phyloP scores from a whole-genome alignment of 2,888 invertebrate species.

The Spodoptera littoralis region DNA sequence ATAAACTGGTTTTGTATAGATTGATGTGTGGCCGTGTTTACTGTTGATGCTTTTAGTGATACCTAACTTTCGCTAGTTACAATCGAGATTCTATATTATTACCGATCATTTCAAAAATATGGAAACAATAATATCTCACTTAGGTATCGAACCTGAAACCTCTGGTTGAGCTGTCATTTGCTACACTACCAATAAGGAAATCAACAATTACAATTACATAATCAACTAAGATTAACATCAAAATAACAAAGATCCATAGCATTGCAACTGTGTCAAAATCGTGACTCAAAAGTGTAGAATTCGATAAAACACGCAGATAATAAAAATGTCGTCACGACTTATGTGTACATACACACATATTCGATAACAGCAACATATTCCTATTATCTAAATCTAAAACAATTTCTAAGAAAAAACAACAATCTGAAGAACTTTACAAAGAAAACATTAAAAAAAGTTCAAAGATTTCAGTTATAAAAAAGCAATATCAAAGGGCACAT shows the following conservation, averaged over 20 bases:
- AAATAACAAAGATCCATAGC: not conserved
- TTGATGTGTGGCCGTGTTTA: no score
- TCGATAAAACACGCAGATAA: conserved; percentile 9
- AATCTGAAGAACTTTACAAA: not conserved
- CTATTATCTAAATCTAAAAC: no score
- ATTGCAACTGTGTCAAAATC: conserved; percentile 17
- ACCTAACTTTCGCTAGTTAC: no score
- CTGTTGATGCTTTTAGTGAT: no score
- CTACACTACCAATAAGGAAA: not conserved
- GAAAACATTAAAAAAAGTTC: conserved; percentile 19
- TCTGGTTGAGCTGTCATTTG: no score
- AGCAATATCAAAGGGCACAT: conserved; percentile 6
- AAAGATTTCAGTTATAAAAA: conserved; percentile 21
- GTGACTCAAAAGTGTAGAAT: conserved; percentile 24
- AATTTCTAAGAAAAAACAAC: no score
- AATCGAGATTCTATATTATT: no score
- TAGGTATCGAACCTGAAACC: no score
- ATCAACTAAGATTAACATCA: not conserved
- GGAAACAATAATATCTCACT: no score
- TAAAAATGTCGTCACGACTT: conserved; percentile 18
- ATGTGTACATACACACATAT: conserved; percentile 5
- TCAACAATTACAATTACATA: not conserved
- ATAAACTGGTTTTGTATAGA: no score
- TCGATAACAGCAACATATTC: conserved; percentile 7
- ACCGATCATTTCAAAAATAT: no score